These are phyloP conservation scores for Caenorhabditis elegans DNA, from an alignment of 1,140 invertebrate genomes.

Conservation along the genomic window WBcel235 BX284602.5:11700501-11701000, in stretches of 20 bases:
- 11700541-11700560: background rate
- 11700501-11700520: too few species aligned
- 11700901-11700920: too few species aligned
- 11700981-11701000: too few species aligned
- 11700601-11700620: background rate
- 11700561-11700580: background rate
- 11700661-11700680: background rate
- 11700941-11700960: too few species aligned
- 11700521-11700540: too few species aligned
- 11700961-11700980: too few species aligned
- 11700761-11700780: slow-evolving; percentile 16
- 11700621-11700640: slow-evolving; percentile 8
- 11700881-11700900: background rate
- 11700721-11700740: background rate
- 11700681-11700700: background rate
- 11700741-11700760: background rate
- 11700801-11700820: slow-evolving; percentile 34
- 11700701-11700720: too few species aligned
- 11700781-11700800: slow-evolving; percentile 9
- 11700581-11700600: slow-evolving; percentile 27
- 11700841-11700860: slow-evolving; percentile 40
- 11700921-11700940: too few species aligned
- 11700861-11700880: background rate
- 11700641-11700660: background rate
- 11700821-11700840: slow-evolving; percentile 36